Evolutionary conservation across 2,797 vertebrate genomes (phyloP).

Genomic region (Rousettus madagascariensis): DNA sequence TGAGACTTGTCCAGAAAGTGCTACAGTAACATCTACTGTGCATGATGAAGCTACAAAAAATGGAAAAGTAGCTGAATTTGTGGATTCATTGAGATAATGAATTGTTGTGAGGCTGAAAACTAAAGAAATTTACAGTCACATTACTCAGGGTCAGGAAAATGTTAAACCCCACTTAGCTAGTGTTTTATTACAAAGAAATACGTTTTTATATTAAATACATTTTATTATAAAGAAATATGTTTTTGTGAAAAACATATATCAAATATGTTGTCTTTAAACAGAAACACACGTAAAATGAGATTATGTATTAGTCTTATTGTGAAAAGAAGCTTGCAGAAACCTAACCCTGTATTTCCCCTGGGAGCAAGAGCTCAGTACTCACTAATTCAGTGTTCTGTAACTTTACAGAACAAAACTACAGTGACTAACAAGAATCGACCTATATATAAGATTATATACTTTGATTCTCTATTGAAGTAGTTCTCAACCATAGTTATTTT

Average conservation of each 20-base stretch:
- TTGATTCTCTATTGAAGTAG: neutral
- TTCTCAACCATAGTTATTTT: constrained; percentile 9
- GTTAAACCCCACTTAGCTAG: neutral
- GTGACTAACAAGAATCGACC: neutral
- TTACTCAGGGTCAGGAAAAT: neutral
- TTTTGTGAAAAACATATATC: neutral
- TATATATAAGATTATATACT: neutral
- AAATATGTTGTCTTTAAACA: constrained; percentile 3
- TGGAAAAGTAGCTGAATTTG: neutral
- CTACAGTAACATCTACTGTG: neutral
- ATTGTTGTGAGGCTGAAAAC: neutral
- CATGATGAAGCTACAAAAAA: neutral
- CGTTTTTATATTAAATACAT: no score
- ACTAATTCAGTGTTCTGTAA: neutral
- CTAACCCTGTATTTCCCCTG: neutral
- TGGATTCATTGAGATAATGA: neutral
- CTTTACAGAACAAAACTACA: neutral
- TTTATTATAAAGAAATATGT: no score
- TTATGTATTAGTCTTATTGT: neutral
- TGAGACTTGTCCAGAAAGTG: neutral
- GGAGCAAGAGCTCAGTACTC: neutral
- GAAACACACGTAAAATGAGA: neutral
- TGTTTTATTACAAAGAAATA: constrained; percentile 18
- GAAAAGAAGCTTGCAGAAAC: neutral
- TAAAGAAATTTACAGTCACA: neutral